Evolutionary conservation across 2,888 invertebrate genomes (phyloP).

Genomic region (Julus scandinavius): DNA sequence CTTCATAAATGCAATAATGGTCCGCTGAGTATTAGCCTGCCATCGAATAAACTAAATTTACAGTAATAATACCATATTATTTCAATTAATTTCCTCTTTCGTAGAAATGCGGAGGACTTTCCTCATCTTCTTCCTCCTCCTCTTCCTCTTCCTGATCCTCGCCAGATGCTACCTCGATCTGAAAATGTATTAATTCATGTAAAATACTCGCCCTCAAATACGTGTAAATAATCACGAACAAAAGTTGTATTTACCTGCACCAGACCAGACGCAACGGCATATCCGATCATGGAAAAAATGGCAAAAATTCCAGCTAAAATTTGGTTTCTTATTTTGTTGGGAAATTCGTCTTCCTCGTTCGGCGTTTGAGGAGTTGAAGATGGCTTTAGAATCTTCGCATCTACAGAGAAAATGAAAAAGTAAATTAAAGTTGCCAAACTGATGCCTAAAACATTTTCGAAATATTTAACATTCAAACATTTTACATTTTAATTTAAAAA

Average conservation of each 20-base stretch:
- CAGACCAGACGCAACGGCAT: conserved; percentile 69
- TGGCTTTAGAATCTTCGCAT: background rate
- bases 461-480: no score
- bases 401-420: background rate
- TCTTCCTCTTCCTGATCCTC: background rate
- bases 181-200: background rate
- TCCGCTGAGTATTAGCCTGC: background rate
- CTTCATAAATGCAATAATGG: background rate
- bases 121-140: background rate
- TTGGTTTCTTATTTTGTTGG: conserved; percentile 76
- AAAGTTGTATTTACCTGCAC: conserved; percentile 45
- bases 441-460: no score
- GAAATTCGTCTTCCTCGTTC: conserved; percentile 68
- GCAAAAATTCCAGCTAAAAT: conserved; percentile 76
- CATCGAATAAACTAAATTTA: background rate
- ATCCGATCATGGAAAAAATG: conserved; percentile 76
- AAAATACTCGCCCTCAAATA: background rate
- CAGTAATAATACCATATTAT: background rate
- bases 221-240: background rate
- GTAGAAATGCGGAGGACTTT: background rate
- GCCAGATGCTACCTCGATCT: background rate
- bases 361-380: background rate
- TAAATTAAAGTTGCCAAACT: no score
- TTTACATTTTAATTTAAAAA: no score
- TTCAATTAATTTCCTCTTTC: background rate